Conservation (phyloP, 2,113 vertebrate genomes). For the Mesoclemmys tuberculata region DNA sequence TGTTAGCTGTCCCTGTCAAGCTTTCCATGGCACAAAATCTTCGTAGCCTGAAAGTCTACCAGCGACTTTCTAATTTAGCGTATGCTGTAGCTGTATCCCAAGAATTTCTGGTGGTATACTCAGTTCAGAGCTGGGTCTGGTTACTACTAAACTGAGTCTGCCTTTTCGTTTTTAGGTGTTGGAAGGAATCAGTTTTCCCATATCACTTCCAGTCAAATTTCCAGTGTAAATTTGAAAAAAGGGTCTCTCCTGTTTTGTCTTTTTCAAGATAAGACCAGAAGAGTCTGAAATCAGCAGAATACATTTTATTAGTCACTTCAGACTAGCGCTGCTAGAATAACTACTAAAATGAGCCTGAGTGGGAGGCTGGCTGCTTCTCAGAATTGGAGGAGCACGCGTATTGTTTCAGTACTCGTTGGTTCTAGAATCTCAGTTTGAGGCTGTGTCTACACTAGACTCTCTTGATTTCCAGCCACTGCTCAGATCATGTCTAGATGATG, state of each 20-base stretch:
- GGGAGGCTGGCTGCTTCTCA: background rate
- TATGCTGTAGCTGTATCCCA: background rate
- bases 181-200: background rate
- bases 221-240: fast-evolving
- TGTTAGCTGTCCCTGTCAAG: too few species aligned
- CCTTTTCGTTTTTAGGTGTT: background rate
- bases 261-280: background rate
- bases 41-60: background rate
- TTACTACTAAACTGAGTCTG: background rate
- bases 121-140: background rate
- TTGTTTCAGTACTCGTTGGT: background rate
- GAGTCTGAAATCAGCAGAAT: background rate
- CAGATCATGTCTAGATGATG: background rate
- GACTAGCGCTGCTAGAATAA: background rate
- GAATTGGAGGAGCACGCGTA: background rate
- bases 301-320: background rate
- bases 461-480: background rate
- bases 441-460: background rate
- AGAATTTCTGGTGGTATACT: background rate
- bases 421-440: background rate
- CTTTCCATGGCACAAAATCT: background rate
- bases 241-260: background rate
- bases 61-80: background rate
- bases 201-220: background rate
- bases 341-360: background rate